phyloP scores from a whole-genome alignment of 2,888 invertebrate species.

The Polydrusus cervinus region DNA sequence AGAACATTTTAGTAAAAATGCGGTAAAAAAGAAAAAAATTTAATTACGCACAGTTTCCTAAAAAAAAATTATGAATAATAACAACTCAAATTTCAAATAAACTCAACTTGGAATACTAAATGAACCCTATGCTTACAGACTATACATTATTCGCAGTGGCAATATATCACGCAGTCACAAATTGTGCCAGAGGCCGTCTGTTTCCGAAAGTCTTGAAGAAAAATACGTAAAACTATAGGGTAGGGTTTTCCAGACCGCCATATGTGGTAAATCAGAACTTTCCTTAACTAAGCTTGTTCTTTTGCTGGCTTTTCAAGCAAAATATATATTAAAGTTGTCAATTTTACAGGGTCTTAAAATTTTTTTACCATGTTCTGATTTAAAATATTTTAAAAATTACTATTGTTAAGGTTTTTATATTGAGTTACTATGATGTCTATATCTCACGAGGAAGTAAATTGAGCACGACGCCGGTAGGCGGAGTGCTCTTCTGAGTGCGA shows the following conservation, averaged over 20 bases:
- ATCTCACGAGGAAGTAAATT: no score
- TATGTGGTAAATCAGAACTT: conserved; percentile 42
- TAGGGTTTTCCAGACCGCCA: conserved; percentile 32
- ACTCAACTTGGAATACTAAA: background rate
- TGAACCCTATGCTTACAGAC: background rate
- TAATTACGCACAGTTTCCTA: no score
- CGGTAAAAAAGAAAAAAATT: no score
- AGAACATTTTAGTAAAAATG: no score
- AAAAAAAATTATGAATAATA: no score
- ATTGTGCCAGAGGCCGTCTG: conserved; percentile 28
- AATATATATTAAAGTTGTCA: background rate
- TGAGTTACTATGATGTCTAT: no score
- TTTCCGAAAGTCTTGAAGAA: conserved; percentile 34
- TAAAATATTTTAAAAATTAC: background rate
- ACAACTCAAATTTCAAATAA: background rate
- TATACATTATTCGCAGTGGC: conserved; percentile 1
- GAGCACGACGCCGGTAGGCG: no score
- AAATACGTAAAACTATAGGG: conserved; percentile 30
- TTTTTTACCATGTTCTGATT: no score
- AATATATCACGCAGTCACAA: conserved; percentile 39
- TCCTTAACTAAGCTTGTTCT: conserved; percentile 19
- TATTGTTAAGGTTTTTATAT: no score
- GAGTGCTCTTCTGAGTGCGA: no score
- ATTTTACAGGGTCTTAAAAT: background rate
- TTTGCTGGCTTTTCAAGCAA: conserved; percentile 6